Base-by-base conservation (phyloP, 2,888 invertebrate species). In the Oscheius sp. region DNA sequence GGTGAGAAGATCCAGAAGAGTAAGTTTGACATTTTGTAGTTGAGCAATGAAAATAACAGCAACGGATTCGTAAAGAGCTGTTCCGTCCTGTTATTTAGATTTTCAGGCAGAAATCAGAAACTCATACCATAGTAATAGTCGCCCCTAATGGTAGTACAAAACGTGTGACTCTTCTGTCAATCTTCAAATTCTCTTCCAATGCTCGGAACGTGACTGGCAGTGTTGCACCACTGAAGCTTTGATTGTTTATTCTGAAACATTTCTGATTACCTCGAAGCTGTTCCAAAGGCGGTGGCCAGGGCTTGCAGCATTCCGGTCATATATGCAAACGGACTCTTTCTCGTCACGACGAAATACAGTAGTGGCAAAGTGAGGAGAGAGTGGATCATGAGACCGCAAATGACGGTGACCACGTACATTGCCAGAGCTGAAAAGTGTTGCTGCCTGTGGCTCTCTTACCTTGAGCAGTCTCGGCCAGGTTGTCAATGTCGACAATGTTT, bases 1-100 rank as follows among this genome's bases (percentile, higher is more conserved):
- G 75, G 96, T 95, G 76, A 97, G 92, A 82, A 96, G 93, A 89
- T 94, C 93, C 47, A 95, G 94, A 80, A 96, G 93, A 29, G 94
- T 93, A 90, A 96, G 93, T 53, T 93, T 92, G 76, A 95, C 92
- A 83, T 93, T 93, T 88, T 95, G 93, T 80, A 95, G 92, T 91
- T 99, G 98, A 29, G 97, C 96, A 79, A 98, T 97, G 89, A 97
- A 99, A 84, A 98, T 94, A 29, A 97, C 97, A 0, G 97, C 98
- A 2, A 98, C 95, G 0, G 97, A 96, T 90, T 99, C 98, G 89
- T 99, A 99, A 47, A 99, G 92, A 0, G 88, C 88, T 10, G 88
- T 88, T 63, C 88, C 88, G 74, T 88, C 88, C 84, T 84, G 21
- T 21, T 75, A 60, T 21, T 21, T 21, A n/a, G n/a, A 33, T 29